Conservation (phyloP, 2,888 invertebrate species). For the Cerastis rubricosa region DNA sequence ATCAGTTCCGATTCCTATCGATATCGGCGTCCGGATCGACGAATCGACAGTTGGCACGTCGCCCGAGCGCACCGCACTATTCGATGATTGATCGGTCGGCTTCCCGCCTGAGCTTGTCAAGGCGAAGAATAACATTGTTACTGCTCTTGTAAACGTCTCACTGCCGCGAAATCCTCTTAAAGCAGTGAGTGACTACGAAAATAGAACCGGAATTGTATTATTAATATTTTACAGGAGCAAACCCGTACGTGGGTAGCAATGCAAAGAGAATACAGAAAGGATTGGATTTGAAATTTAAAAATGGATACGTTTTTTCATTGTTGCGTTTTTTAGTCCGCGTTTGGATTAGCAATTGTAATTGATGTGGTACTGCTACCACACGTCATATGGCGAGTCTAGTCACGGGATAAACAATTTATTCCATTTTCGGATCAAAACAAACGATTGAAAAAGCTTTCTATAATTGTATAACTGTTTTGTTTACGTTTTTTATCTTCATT, state of each 20-base stretch:
- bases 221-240: conserved; percentile 65
- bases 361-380: conserved; percentile 29
- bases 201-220: conserved; percentile 68
- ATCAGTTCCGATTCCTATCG: conserved; percentile 57
- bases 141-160: conserved; percentile 87
- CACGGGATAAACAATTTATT: conserved; percentile 34
- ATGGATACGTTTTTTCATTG: conserved; percentile 45
- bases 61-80: conserved; percentile 76
- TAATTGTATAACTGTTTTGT: conserved; percentile 15
- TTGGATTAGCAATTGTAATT: conserved; percentile 65
- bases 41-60: conserved; percentile 73
- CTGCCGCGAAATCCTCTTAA: conserved; percentile 85
- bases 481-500: conserved; percentile 13
- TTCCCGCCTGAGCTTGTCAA: conserved; percentile 85
- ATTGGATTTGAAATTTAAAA: conserved; percentile 66
- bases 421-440: conserved; percentile 40
- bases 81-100: conserved; percentile 86
- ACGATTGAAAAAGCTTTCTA: conserved; percentile 25
- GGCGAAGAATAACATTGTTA: conserved; percentile 89
- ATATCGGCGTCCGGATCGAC: conserved; percentile 69
- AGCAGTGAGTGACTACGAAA: conserved; percentile 72
- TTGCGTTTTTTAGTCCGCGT: conserved; percentile 45
- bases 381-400: conserved; percentile 39
- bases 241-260: conserved; percentile 53
- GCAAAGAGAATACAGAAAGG: conserved; percentile 55